These are phyloP conservation scores for Hippoglossus stenolepis DNA, from an alignment of 2,113 vertebrate genomes.

Conservation along the genomic window DNA sequence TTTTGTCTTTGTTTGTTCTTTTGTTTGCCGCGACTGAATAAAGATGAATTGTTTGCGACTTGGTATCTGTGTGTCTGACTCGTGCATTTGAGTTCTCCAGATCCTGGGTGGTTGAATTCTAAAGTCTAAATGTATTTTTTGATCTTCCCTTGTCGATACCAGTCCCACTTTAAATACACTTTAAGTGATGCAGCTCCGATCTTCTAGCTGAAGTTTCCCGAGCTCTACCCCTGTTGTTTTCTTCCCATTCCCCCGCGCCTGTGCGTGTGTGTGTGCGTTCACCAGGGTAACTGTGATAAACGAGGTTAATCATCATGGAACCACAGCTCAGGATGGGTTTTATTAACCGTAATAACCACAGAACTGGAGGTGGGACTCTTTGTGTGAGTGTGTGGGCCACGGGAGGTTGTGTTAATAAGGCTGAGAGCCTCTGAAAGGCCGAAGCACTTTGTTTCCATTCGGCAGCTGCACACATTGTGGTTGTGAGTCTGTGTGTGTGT, in stretches of 20 bases:
- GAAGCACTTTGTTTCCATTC: constrained; percentile 45
- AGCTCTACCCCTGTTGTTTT: constrained; percentile 2
- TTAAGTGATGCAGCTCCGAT: not conserved
- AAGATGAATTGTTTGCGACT: no score
- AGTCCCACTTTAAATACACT: no score
- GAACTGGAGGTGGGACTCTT: constrained; percentile 38
- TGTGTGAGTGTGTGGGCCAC: constrained; percentile 28
- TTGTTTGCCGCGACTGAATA: no score
- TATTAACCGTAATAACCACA: constrained; percentile 66
- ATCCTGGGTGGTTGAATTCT: no score
- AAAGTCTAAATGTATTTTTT: no score
- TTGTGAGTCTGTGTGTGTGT: not conserved
- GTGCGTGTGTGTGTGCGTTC: constrained; percentile 15
- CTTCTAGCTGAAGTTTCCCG: not conserved
- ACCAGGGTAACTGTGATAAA: constrained; percentile 66
- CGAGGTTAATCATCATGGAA: constrained; percentile 67
- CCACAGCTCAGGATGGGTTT: constrained; percentile 54
- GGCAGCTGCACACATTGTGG: not conserved
- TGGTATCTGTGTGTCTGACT: no score
- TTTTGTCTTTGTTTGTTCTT: no score
- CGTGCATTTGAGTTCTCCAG: no score
- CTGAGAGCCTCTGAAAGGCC: constrained; percentile 40
- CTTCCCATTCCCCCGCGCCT: not conserved
- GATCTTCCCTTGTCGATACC: no score
- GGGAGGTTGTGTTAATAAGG: constrained; percentile 58